Conservation (phyloP, 2,113 vertebrate species). For the Zapornia atra region DNA sequence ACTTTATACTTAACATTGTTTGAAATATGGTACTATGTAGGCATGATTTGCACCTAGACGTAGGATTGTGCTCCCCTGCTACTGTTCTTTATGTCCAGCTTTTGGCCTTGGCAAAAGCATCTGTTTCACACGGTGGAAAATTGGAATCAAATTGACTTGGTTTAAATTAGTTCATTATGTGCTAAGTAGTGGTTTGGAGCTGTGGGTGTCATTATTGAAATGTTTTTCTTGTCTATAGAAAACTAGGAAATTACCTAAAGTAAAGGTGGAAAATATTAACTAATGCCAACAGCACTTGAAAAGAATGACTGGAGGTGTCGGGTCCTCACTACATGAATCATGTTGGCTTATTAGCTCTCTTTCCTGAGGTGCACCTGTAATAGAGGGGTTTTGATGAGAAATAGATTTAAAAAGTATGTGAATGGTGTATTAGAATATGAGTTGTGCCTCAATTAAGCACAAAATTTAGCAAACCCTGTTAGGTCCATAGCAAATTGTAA, state of each 20-base stretch:
- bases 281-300: conserved; percentile 40
- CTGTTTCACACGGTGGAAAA: conserved; percentile 17
- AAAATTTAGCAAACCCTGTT: background rate
- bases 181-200: conserved; percentile 63
- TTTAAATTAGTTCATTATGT: conserved; percentile 72
- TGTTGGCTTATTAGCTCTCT: conserved; percentile 7
- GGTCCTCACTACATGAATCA: conserved; percentile 45
- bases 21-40: background rate
- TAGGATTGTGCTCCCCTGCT: conserved; percentile 6
- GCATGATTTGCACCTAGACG: conserved; percentile 9
- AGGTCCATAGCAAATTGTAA: background rate
- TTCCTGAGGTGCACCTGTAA: conserved; percentile 31
- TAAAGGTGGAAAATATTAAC: conserved; percentile 62
- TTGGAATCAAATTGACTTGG: conserved; percentile 22
- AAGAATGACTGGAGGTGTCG: conserved; percentile 33
- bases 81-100: background rate
- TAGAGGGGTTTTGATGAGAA: background rate
- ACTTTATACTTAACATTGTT: background rate
- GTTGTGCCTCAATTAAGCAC: background rate
- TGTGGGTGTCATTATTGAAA: conserved; percentile 54
- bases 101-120: conserved; percentile 26
- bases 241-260: conserved; percentile 52
- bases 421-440: background rate
- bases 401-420: background rate
- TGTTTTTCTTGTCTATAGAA: conserved; percentile 60